A percentile compares a stretch with the other conserved stretches of the same genome.
Conservation (phyloP, 2,113 vertebrate species). For the Scartelaos histophorus region DNA sequence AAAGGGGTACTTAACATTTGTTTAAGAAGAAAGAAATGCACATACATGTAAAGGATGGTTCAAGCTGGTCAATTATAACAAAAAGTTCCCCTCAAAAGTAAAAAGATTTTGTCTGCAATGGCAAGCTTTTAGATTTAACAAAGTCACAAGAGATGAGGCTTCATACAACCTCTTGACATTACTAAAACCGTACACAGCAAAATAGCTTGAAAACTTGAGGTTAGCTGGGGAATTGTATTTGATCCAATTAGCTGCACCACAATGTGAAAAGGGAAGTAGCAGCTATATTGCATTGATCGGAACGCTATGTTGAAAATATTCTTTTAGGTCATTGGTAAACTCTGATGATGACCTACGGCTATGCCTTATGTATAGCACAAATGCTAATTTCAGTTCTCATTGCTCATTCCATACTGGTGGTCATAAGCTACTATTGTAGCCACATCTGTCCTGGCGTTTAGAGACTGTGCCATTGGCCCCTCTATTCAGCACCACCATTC, state of each 20-base stretch:
- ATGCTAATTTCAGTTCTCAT: neutral
- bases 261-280: neutral
- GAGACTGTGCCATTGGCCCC: too few relatives aligned
- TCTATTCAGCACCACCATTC: too few relatives aligned
- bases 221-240: neutral
- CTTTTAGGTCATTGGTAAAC: neutral
- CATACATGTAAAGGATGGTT: neutral
- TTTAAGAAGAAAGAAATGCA: neutral
- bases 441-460: too few relatives aligned
- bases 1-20: neutral
- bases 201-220: neutral
- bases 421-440: too few relatives aligned
- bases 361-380: neutral
- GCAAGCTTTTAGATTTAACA: slow-evolving; percentile 1
- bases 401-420: too few relatives aligned
- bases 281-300: neutral
- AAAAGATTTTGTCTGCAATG: neutral
- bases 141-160: slow-evolving; percentile 5
- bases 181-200: slow-evolving; percentile 1
- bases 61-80: neutral
- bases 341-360: neutral
- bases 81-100: neutral
- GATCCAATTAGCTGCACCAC: neutral
- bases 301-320: neutral
- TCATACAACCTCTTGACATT: slow-evolving; percentile 8